A percentile compares a stretch with the other conserved stretches of the same genome.
phyloP scores from a whole-genome alignment of 2,888 invertebrate species.

The Lithophane leautieri region DNA sequence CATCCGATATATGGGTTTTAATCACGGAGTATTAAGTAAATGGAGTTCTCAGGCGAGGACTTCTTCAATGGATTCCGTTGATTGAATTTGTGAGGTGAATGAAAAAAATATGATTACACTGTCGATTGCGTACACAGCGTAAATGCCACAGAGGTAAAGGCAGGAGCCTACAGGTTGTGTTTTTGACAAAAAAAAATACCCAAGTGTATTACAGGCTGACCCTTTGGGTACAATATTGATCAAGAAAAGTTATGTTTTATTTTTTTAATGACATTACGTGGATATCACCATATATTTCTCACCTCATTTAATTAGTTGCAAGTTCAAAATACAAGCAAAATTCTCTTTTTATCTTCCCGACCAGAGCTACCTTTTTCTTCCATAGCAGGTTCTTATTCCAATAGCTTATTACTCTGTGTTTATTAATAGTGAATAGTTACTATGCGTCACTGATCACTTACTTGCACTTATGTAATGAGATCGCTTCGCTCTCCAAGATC shows the following conservation, averaged over 20 bases:
- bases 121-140: conserved; percentile 4
- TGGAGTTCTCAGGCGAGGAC: conserved; percentile 21
- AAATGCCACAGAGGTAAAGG: not conserved
- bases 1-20: conserved; percentile 32
- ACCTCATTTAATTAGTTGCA: not conserved
- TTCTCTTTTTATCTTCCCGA: not conserved
- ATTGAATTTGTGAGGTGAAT: conserved; percentile 12
- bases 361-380: not conserved
- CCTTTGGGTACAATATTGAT: not conserved
- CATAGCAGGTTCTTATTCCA: not conserved
- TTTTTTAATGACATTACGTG: not conserved
- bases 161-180: not conserved
- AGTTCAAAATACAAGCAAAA: not conserved
- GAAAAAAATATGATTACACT: conserved; percentile 6
- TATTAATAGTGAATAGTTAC: conserved; percentile 16
- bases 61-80: not conserved
- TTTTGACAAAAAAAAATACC: not conserved
- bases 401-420: conserved; percentile 35
- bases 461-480: conserved; percentile 60
- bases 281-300: not conserved
- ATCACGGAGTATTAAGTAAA: conserved; percentile 26
- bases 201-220: not conserved
- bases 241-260: not conserved
- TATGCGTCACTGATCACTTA: conserved; percentile 58
- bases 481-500: conserved; percentile 16